Percentiles rank a stretch among this genome's conserved stretches.
Evolutionary conservation across 2,797 vertebrate genomes (phyloP).

Genomic region (Periparus ater): DNA sequence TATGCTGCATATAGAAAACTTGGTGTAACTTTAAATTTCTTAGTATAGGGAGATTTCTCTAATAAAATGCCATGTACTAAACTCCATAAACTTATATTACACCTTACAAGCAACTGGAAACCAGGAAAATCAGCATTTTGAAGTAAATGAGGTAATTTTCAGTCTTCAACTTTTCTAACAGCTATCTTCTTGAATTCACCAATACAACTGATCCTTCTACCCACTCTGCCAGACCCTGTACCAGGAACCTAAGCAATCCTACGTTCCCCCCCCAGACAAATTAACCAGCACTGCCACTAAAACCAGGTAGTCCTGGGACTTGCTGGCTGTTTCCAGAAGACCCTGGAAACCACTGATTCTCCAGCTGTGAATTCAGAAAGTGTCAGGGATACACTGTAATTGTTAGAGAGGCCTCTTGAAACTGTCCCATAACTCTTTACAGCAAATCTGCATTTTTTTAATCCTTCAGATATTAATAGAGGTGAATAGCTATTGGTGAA

Average conservation of each 20-base stretch:
- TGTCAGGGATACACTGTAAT: background rate
- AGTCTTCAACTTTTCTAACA: background rate
- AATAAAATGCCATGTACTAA: background rate
- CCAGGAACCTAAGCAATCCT: background rate
- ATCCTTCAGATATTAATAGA: background rate
- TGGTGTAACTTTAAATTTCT: background rate
- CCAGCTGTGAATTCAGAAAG: background rate
- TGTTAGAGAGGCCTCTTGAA: conserved; percentile 2
- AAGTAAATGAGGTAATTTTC: background rate
- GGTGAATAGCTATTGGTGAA: conserved; percentile 9
- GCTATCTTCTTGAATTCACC: background rate
- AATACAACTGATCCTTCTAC: background rate
- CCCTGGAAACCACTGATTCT: background rate
- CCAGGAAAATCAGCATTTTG: background rate
- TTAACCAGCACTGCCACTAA: background rate
- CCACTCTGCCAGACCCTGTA: background rate
- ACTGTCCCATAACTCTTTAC: conserved; percentile 4
- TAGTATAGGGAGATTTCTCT: background rate
- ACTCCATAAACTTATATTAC: background rate
- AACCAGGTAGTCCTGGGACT: background rate
- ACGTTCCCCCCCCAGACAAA: background rate
- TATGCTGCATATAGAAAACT: rapidly evolving
- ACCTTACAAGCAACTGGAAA: background rate
- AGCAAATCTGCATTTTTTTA: background rate
- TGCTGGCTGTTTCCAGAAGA: background rate